phyloP scores from a whole-genome alignment of 92 coral and sea anemone genomes.

The Montipora capitata region DNA sequence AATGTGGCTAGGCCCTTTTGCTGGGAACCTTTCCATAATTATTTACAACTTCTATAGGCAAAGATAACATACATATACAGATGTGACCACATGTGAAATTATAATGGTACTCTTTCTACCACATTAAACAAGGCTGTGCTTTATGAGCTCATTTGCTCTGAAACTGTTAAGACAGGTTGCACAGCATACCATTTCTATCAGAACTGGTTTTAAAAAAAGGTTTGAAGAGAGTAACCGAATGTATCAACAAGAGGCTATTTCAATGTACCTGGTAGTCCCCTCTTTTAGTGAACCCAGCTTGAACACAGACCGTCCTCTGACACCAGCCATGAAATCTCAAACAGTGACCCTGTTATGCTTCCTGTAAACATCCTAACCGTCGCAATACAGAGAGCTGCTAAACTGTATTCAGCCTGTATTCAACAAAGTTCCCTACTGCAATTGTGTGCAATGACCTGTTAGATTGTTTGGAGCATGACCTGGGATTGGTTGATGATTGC shows the following conservation, averaged over 20 bases:
- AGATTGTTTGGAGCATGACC: no score
- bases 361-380: no score
- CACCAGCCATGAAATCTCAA: no score
- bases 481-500: no score
- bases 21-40: conserved; percentile 19
- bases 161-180: conserved; percentile 19
- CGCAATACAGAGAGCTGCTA: no score
- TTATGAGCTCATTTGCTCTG: conserved; percentile 22
- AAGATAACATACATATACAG: conserved; percentile 18
- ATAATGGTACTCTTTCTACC: conserved; percentile 21
- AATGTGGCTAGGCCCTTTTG: conserved; percentile 16
- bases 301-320: no score
- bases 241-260: conserved; percentile 17
- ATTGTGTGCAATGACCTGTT: no score
- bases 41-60: conserved; percentile 12
- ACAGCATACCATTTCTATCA: conserved; percentile 5
- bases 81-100: conserved; percentile 21
- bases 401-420: no score
- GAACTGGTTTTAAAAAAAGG: conserved; percentile 10
- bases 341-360: no score
- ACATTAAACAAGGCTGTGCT: conserved; percentile 17
- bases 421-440: no score
- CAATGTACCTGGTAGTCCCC: conserved; percentile 24
- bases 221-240: conserved; percentile 18
- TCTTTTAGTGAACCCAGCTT: no score